These are phyloP conservation scores for Acrobasis suavella DNA, from an alignment of 2,888 invertebrate species.

Conservation along the genomic window DNA sequence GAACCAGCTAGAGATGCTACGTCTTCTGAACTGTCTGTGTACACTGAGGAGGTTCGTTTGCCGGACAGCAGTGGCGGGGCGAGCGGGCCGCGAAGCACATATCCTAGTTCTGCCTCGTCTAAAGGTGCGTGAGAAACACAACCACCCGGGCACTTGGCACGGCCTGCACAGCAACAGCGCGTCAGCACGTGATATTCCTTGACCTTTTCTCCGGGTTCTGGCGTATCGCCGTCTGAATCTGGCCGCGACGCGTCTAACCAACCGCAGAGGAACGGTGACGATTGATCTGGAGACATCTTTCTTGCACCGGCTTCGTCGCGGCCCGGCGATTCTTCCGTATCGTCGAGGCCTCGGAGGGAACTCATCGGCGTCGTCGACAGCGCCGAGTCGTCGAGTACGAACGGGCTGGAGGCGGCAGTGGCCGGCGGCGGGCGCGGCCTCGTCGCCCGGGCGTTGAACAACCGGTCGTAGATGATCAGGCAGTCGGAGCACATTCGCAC, in stretches of 20 bases:
- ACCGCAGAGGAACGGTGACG: conserved; percentile 57
- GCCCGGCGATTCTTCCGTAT: conserved; percentile 62
- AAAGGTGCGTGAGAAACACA: conserved; percentile 43
- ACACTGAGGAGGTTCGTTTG: conserved; percentile 90
- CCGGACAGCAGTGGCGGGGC: conserved; percentile 66
- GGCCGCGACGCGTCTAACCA: conserved; percentile 32
- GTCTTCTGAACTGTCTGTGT: conserved; percentile 94
- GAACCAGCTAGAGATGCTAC: conserved; percentile 91
- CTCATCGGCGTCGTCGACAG: conserved; percentile 71
- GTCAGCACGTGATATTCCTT: conserved; percentile 60
- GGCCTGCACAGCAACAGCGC: conserved; percentile 61
- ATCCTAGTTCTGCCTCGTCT: conserved; percentile 43
- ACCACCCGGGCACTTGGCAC: conserved; percentile 53
- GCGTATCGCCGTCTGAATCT: conserved; percentile 8
- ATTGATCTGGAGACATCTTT: not conserved
- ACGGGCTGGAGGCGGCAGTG: conserved; percentile 79
- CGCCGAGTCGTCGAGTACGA: conserved; percentile 84
- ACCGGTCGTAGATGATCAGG: conserved; percentile 57
- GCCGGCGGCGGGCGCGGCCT: conserved; percentile 41
- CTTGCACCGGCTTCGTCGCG: conserved; percentile 22
- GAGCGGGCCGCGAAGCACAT: conserved; percentile 49
- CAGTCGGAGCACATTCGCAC: conserved; percentile 52
- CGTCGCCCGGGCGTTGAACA: conserved; percentile 42
- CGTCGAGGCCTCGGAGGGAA: conserved; percentile 83
- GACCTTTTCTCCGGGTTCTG: conserved; percentile 40